Base-by-base conservation (phyloP, 2,888 invertebrate genomes). In the Torymus aiolomorphi region DNA sequence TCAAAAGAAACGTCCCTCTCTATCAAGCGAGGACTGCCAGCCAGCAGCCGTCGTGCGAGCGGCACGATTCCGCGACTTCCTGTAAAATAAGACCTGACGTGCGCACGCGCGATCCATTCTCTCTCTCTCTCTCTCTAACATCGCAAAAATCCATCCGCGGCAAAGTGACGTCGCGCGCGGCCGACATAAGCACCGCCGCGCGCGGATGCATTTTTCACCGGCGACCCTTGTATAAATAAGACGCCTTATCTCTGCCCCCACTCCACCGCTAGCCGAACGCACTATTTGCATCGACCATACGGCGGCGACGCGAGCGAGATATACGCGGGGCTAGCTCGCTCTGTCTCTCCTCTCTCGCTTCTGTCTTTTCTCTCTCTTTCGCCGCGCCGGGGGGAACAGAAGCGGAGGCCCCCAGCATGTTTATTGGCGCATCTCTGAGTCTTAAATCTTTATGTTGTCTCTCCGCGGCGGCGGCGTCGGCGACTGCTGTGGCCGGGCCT, bases 381-480 rank as follows among this genome's bases (percentile, higher is more conserved):
- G 16, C 59, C 62, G 66, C 57, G n/a, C 56, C 42, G 62, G 66
- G 72, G 84, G 85, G 86, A 88, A 87, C 86, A 87, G 88, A 87
- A 87, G 86, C 87, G 85, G 87, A 85, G 83, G 86, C 86, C 84
- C 84, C 80, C 84, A 89, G 90, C 89, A 90, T 89, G 90, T 90
- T 90, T 90, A 90, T 90, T 90, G 90, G 90, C 89, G 89, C 89
- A 90, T 89, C 89, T 88, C 84, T 83, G 86, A 89, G 90, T 88
- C 89, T 89, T 90, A 90, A 90, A 90, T 90, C 90, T 90, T 90
- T 88, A 88, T 88, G 90, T 90, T 90, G 90, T 90, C 90, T 89
- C 89, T 66, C 42, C 87, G 85, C 87, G 88, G 88, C 88, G 88
- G 42, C 42, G 42, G 42, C 42, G 20, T 20, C 20, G 42, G 42